Percentiles rank a stretch among this genome's conserved stretches.
These are phyloP conservation scores for Apamea anceps DNA, from an alignment of 2,888 invertebrate species.

Conservation along the genomic window DNA sequence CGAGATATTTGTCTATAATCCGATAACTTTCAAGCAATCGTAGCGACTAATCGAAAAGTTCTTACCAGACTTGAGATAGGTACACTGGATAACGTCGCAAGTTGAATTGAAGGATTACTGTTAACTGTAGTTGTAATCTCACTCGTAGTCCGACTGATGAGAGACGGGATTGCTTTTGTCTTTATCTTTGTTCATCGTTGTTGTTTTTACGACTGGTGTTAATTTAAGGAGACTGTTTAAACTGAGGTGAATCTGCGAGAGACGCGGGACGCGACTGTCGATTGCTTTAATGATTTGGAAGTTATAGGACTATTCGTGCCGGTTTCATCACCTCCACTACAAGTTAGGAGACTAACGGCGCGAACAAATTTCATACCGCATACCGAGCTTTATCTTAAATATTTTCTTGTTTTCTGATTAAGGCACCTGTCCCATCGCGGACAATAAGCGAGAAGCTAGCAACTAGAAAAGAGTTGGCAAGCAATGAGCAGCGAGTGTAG, in stretches of 20 bases:
- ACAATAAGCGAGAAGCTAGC: no score
- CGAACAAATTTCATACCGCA: neutral
- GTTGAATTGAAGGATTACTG: slow-evolving; percentile 61
- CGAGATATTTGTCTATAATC: neutral
- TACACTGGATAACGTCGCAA: slow-evolving; percentile 40
- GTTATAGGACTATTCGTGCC: neutral
- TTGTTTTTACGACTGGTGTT: slow-evolving; percentile 1
- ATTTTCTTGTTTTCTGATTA: no score
- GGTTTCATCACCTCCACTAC: neutral
- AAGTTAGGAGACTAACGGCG: neutral
- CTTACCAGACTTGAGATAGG: slow-evolving; percentile 8
- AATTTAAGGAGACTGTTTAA: neutral
- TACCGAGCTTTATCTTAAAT: neutral
- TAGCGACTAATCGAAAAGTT: slow-evolving; percentile 12
- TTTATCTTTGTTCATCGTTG: slow-evolving; percentile 27
- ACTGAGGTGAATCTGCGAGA: neutral
- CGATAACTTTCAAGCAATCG: neutral
- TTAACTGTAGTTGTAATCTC: slow-evolving; percentile 54
- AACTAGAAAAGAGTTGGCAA: no score
- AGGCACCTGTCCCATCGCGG: no score
- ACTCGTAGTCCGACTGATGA: slow-evolving; percentile 10
- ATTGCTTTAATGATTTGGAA: no score
- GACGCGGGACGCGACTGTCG: neutral
- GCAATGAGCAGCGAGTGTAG: no score
- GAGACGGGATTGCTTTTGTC: slow-evolving; percentile 25